Evolutionary conservation across 2,113 vertebrate genomes (phyloP).

Genomic region (Neolamprologus sp.): DNA sequence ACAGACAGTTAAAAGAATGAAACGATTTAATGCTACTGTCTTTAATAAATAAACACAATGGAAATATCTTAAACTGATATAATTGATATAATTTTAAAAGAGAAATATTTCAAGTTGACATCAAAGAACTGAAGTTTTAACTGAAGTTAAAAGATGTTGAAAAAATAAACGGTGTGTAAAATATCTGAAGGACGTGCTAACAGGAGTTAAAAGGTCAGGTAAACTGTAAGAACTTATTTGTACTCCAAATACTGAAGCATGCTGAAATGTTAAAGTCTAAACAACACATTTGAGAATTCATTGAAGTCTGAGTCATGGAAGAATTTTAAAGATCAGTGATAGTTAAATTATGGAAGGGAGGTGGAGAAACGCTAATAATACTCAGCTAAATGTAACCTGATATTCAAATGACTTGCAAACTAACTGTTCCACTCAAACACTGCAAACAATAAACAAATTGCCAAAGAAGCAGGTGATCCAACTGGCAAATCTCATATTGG

Average conservation of each 20-base stretch:
- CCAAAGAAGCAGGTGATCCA: background rate
- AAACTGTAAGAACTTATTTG: background rate
- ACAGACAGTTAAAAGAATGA: background rate
- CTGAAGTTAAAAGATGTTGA: background rate
- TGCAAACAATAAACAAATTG: background rate
- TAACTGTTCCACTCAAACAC: background rate
- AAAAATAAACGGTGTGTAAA: background rate
- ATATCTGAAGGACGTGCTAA: background rate
- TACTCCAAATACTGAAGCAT: background rate
- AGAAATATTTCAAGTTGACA: background rate
- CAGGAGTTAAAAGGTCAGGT: background rate
- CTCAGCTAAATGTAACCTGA: background rate
- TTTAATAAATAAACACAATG: background rate
- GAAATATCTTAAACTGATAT: background rate
- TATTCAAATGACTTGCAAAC: background rate
- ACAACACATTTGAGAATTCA: background rate
- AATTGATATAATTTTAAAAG: background rate
- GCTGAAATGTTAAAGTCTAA: background rate
- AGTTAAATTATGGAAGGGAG: background rate
- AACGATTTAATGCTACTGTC: background rate
- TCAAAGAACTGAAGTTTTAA: background rate
- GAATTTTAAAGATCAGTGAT: background rate
- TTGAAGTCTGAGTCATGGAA: background rate
- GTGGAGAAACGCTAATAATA: background rate
- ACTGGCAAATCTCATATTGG: background rate